Percentiles rank a stretch among this genome's conserved stretches.
Evolutionary conservation across 2,888 invertebrate species (phyloP).

Genomic region (Amphimallon solstitiale): DNA sequence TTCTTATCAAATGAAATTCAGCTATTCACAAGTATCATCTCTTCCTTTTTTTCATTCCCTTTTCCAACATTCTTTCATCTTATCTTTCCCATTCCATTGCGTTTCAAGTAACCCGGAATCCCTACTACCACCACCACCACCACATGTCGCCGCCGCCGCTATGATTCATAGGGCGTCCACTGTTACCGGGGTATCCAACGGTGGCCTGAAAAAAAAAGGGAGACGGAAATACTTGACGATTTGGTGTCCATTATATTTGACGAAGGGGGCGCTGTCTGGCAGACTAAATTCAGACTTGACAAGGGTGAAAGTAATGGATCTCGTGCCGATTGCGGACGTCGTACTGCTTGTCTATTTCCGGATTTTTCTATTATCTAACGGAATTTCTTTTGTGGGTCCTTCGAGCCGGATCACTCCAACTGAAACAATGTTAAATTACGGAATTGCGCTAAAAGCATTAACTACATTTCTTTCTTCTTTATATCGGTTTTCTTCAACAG

Average conservation of each 20-base stretch:
- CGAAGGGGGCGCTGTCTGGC: constrained; percentile 17
- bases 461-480: no score
- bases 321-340: neutral
- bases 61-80: neutral
- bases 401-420: no score
- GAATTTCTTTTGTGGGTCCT: no score
- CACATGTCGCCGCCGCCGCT: constrained; percentile 13
- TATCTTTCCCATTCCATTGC: neutral
- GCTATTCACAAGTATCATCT: no score
- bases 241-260: constrained; percentile 10
- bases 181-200: constrained; percentile 38
- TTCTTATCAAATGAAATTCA: no score
- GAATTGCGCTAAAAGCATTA: no score
- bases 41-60: neutral
- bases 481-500: no score
- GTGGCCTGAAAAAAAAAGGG: neutral
- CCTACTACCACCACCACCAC: constrained; percentile 31
- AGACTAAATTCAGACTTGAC: constrained; percentile 3
- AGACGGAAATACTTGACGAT: constrained; percentile 5
- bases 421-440: no score
- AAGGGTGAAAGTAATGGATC: constrained; percentile 14
- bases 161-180: constrained; percentile 46
- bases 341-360: neutral
- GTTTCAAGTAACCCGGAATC: constrained; percentile 29
- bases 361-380: neutral